Evolutionary conservation across 1,140 invertebrate species (phyloP).

Genomic region (Drosophila burlai): DNA sequence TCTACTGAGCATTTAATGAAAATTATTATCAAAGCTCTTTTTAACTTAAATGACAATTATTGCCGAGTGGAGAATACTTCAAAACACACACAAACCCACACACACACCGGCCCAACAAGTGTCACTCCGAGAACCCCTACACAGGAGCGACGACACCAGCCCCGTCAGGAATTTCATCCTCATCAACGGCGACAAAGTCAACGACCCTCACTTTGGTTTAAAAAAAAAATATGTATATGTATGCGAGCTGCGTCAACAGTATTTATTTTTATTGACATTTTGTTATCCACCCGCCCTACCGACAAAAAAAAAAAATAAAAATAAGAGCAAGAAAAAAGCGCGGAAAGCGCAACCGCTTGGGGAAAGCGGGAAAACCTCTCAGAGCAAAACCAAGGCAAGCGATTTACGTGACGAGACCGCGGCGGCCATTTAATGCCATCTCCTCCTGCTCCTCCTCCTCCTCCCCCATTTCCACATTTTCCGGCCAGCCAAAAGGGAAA

Average conservation of each 20-base stretch:
- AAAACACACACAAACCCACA: conserved; percentile 6
- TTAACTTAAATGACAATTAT: conserved; percentile 35
- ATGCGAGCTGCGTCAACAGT: conserved; percentile 35
- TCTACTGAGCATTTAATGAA: conserved; percentile 11
- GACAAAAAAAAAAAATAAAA: conserved; percentile 18
- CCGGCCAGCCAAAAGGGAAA: conserved; percentile 32
- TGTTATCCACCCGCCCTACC: conserved; percentile 24
- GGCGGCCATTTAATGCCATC: conserved; percentile 47
- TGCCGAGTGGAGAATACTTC: conserved; percentile 17
- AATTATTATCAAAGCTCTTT: conserved; percentile 12
- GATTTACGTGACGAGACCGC: conserved; percentile 51
- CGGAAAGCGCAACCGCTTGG: conserved; percentile 28
- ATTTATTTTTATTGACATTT: conserved; percentile 57
- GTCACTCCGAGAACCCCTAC: conserved; percentile 28
- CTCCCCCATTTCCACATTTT: conserved; percentile 19
- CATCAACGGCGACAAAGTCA: conserved; percentile 23
- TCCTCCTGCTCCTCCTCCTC: background rate
- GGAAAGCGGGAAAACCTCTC: conserved; percentile 36
- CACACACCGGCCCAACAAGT: conserved; percentile 24
- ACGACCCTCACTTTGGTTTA: conserved; percentile 17
- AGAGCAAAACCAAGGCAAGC: conserved; percentile 31
- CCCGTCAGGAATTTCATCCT: conserved; percentile 31
- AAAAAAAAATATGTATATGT: conserved; percentile 17
- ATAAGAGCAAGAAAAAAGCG: conserved; percentile 7
- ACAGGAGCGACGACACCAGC: conserved; percentile 26